phyloP scores from a whole-genome alignment of 2,113 vertebrate species.

The Aptenodytes patagonicus region DNA sequence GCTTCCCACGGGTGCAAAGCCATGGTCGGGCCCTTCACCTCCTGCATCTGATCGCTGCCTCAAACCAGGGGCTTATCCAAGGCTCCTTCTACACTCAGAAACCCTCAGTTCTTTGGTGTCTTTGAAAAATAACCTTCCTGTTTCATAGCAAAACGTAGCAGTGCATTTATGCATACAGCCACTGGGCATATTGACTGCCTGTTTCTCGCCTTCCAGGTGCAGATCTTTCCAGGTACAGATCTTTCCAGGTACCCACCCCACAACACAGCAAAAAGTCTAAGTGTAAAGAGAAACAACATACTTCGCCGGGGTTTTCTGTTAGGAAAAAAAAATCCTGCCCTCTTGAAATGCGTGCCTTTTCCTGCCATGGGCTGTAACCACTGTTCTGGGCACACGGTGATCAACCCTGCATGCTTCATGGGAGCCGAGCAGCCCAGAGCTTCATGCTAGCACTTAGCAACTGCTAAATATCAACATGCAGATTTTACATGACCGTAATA shows the following conservation, averaged over 20 bases:
- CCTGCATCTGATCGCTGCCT: neutral
- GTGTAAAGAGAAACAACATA: neutral
- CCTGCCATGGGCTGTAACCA: neutral
- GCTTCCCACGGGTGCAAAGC: neutral
- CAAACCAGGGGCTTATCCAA: neutral
- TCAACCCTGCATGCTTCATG: fast-evolving
- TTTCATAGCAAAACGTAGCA: fast-evolving
- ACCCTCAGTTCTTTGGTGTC: neutral
- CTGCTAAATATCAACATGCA: neutral
- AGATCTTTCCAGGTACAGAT: no score
- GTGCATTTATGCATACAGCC: fast-evolving
- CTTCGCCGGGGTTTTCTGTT: neutral
- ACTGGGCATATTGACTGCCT: fast-evolving
- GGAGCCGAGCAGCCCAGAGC: neutral
- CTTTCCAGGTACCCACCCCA: no score
- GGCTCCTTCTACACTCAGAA: neutral
- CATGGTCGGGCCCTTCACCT: fast-evolving
- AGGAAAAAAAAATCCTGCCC: neutral
- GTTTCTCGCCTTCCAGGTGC: neutral
- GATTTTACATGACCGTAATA: fast-evolving
- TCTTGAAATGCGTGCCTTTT: fast-evolving
- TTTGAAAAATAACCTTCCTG: neutral
- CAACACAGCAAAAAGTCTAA: neutral
- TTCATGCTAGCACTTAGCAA: fast-evolving
- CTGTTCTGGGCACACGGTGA: no score